phyloP scores from a whole-genome alignment of 35 echinoderm and acorn worm species.

The Heliocidaris tuberculata region DNA sequence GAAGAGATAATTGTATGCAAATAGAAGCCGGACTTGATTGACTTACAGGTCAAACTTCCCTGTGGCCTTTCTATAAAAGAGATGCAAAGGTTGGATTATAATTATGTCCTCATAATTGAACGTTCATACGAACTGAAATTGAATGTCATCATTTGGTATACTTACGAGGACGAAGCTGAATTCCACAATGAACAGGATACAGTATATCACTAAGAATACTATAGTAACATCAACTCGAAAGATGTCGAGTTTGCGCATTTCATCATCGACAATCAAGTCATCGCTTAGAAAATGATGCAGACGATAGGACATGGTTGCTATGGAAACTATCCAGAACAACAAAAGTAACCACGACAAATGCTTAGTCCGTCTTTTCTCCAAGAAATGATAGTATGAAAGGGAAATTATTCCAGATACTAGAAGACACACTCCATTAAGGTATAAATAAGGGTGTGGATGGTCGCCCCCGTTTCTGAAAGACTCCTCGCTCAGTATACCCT shows the following conservation, averaged over 20 bases:
- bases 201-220: constrained; percentile 58
- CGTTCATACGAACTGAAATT: not conserved
- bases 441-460: constrained; percentile 68
- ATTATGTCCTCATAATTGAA: too few species aligned
- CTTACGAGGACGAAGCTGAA: not conserved
- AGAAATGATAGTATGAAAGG: constrained; percentile 72
- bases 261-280: not conserved
- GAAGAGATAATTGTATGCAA: too few species aligned
- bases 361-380: constrained; percentile 64
- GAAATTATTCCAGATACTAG: constrained; percentile 62
- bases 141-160: not conserved
- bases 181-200: constrained; percentile 64
- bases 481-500: constrained; percentile 64
- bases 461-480: constrained; percentile 45
- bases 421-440: constrained; percentile 53
- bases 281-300: not conserved
- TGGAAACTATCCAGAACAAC: constrained; percentile 64
- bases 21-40: too few species aligned
- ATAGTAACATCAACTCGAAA: constrained; percentile 66
- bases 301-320: constrained; percentile 25
- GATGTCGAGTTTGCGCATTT: not conserved
- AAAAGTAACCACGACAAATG: constrained; percentile 70
- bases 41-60: too few species aligned
- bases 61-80: too few species aligned
- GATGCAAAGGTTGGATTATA: too few species aligned